Evolutionary conservation across 2,888 invertebrate genomes (phyloP), one percentile per base, ranked within the genome.

Genomic region (Plebejus melissa): DNA sequence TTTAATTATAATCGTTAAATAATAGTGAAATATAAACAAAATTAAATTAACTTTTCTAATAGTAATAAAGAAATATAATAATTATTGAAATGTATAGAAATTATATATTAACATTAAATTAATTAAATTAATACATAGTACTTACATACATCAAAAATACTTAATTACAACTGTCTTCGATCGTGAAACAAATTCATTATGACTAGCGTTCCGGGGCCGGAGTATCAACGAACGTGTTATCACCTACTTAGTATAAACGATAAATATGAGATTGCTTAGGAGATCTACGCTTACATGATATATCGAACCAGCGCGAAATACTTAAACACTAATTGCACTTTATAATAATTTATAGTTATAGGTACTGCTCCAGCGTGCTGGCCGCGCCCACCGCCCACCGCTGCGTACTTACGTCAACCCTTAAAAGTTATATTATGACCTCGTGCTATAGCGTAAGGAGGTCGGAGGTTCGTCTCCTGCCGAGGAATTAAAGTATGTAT

Each of bases 181-280:
- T 81, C 80, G 80, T 79, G 80, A 79, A 79, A 77, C 79, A 81
- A 84, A 82, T 81, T 83, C 80, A 82, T 81, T 85, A 85, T 86
- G 86, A 86, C 86, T 93, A 92, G 92, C 84, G 87, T 86, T 88
- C 87, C 83, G 82, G 78, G 79, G 78, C 80, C 75, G 85, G 85
- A 83, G 85, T 80, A 83, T 77, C 76, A 82, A 80, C 81, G 82
- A 84, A 84, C 81, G 82, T 84, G 83, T 81, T 46, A 46, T 46
- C 82, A 79, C 77, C 80, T 82, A 83, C 83, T 78, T 80, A 80
- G 81, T 83, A 83, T 76, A 79, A 81, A 82, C 83, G 86, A 86
- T 83, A 80, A 80, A 82, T 81, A 81, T 81, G 86, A 91, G 87
- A 90, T 90, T 88, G 84, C 88, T 86, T 82, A 84, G 83, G 88